phyloP scores from a whole-genome alignment of 1,140 invertebrate species.

The Drosophila repletoides region DNA sequence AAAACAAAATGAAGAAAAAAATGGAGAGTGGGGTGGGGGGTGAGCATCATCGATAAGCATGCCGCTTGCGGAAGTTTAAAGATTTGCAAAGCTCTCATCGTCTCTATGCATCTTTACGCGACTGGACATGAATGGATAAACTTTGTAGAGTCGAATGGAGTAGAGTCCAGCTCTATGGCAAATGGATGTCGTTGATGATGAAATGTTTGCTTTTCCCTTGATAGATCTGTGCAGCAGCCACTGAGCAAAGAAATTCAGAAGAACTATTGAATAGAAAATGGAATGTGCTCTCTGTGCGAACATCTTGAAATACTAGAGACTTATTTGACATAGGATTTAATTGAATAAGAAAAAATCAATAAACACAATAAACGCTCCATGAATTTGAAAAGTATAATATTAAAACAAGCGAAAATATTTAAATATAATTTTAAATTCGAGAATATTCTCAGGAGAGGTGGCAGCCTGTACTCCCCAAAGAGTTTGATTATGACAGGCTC shows the following conservation, averaged over 20 bases:
- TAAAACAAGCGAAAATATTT: not conserved
- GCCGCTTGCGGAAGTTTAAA: constrained; percentile 66
- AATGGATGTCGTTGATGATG: constrained; percentile 61
- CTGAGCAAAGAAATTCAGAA: constrained; percentile 30
- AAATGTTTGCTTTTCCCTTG: constrained; percentile 59
- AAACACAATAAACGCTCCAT: no score
- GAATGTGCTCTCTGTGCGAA: no score
- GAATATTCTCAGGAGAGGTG: no score
- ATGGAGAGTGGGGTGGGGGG: not conserved
- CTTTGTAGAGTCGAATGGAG: constrained; percentile 8
- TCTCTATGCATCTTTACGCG: constrained; percentile 1
- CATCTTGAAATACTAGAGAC: no score
- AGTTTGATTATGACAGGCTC: constrained; percentile 17
- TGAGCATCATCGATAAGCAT: constrained; percentile 56
- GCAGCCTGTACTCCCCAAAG: not conserved
- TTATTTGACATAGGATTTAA: not conserved
- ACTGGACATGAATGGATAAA: constrained; percentile 35
- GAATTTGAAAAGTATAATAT: not conserved
- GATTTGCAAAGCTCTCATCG: constrained; percentile 61
- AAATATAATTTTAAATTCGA: no score
- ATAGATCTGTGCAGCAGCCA: constrained; percentile 42
- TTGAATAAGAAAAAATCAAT: no score
- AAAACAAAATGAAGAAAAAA: no score
- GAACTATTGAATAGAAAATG: not conserved
- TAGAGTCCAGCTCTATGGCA: constrained; percentile 26